Evolutionary conservation across 2,797 vertebrate genomes (phyloP).

Genomic region (Oophaga sylvatica): DNA sequence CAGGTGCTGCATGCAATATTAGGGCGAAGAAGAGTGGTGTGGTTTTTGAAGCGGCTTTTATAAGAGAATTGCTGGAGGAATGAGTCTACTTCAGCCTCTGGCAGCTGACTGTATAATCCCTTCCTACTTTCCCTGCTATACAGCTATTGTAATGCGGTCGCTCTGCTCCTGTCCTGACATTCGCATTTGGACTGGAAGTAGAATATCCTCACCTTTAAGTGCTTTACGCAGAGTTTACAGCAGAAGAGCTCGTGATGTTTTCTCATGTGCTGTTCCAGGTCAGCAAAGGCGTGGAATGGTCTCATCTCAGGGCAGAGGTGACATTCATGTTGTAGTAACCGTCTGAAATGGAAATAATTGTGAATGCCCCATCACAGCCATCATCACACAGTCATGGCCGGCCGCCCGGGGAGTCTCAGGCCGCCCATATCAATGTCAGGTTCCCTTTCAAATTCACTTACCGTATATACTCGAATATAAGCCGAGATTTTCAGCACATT

Average conservation of each 20-base stretch:
- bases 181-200: too few species aligned
- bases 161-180: too few species aligned
- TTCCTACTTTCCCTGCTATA: too few species aligned
- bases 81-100: too few species aligned
- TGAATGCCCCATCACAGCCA: background rate
- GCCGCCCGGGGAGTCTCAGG: too few species aligned
- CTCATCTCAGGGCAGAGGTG: conserved; percentile 82
- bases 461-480: too few species aligned
- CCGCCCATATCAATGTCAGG: background rate
- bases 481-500: too few species aligned
- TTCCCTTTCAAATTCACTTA: conserved; percentile 64
- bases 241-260: conserved; percentile 95
- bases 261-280: conserved; percentile 96
- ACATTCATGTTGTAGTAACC: conserved; percentile 88
- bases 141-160: too few species aligned
- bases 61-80: too few species aligned
- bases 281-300: conserved; percentile 86
- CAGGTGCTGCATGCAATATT: background rate
- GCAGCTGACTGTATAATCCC: too few species aligned
- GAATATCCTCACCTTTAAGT: conserved; percentile 85
- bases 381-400: too few species aligned
- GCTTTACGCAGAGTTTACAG: conserved; percentile 93
- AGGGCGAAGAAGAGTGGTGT: background rate
- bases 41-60: background rate
- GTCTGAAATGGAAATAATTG: conserved; percentile 71